Percentiles rank a stretch among this genome's conserved stretches.
These are phyloP conservation scores for Graptemys geographica DNA, from an alignment of 2,797 vertebrate genomes.

Conservation along the genomic window DNA sequence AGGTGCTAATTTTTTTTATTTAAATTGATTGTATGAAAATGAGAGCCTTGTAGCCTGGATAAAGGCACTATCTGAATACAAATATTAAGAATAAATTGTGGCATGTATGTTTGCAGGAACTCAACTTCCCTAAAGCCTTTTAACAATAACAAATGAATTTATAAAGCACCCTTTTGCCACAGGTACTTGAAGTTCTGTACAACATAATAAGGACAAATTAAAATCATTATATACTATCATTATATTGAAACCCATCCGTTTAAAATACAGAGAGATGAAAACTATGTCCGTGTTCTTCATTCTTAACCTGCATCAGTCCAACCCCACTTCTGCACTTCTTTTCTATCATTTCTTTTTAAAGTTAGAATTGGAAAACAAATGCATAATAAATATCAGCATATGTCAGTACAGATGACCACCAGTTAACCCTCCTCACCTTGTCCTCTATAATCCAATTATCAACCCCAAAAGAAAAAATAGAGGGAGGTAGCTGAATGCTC, in stretches of 20 bases:
- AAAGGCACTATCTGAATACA: not conserved
- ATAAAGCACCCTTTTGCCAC: not conserved
- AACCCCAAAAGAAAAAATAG: not conserved
- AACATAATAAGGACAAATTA: not conserved
- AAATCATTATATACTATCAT: not conserved
- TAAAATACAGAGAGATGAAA: not conserved
- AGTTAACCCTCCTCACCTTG: not conserved
- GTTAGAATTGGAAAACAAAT: not conserved
- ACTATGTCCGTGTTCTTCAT: not conserved
- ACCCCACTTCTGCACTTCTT: not conserved
- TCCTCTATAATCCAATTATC: not conserved
- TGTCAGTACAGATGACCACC: not conserved
- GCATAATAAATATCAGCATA: not conserved
- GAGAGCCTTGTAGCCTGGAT: not conserved
- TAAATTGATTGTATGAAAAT: not conserved
- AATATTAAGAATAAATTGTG: not conserved
- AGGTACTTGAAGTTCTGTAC: not conserved
- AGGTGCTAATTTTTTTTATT: not conserved
- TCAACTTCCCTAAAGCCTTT: not conserved
- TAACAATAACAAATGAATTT: not conserved
- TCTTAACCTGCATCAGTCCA: not conserved
- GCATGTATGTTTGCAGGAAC: not conserved
- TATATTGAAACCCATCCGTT: not conserved
- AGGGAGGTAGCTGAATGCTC: not conserved
- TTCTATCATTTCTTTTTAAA: not conserved